These are phyloP conservation scores for Melipona bicolor DNA, from an alignment of 2,888 invertebrate genomes.

Conservation along the genomic window DNA sequence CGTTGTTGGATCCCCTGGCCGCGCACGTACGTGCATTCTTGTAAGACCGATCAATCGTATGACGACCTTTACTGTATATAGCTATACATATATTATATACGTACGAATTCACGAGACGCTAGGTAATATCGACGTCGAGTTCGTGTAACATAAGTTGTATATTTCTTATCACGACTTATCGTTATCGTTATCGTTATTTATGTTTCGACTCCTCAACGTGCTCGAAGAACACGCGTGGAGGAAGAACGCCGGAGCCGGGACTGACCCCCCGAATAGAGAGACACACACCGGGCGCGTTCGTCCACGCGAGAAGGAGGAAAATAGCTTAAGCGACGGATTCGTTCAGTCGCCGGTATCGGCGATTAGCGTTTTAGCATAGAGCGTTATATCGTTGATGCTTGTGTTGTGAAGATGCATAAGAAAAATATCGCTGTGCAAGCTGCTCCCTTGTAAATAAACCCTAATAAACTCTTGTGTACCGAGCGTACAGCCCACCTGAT, in stretches of 20 bases:
- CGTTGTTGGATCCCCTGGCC: slow-evolving; percentile 8
- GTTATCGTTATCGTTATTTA: slow-evolving; percentile 83
- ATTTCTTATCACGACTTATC: slow-evolving; percentile 80
- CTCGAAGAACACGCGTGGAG: slow-evolving; percentile 46
- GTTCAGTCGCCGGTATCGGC: slow-evolving; percentile 68
- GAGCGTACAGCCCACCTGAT: slow-evolving; percentile 66
- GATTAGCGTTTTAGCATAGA: slow-evolving; percentile 79
- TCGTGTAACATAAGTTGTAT: slow-evolving; percentile 82
- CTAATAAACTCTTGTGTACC: slow-evolving; percentile 79
- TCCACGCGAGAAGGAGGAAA: slow-evolving; percentile 36
- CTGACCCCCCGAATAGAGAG: too few relatives aligned
- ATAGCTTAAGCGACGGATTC: slow-evolving; percentile 69
- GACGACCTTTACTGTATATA: slow-evolving; percentile 66
- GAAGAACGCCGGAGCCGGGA: slow-evolving; percentile 38
- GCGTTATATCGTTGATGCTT: slow-evolving; percentile 81
- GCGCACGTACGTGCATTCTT: slow-evolving; percentile 48
- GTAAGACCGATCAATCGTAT: slow-evolving; percentile 34
- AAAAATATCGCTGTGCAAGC: slow-evolving; percentile 77
- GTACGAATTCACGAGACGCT: slow-evolving; percentile 61
- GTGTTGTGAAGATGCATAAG: slow-evolving; percentile 77
- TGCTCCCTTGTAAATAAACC: slow-evolving; percentile 80
- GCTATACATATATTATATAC: slow-evolving; percentile 63
- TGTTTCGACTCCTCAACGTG: slow-evolving; percentile 72
- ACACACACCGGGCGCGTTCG: slow-evolving; percentile 40
- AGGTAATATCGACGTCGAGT: slow-evolving; percentile 66